These are phyloP conservation scores for Andrena praecox DNA, from an alignment of 2,888 invertebrate genomes.

Conservation along the genomic window DNA sequence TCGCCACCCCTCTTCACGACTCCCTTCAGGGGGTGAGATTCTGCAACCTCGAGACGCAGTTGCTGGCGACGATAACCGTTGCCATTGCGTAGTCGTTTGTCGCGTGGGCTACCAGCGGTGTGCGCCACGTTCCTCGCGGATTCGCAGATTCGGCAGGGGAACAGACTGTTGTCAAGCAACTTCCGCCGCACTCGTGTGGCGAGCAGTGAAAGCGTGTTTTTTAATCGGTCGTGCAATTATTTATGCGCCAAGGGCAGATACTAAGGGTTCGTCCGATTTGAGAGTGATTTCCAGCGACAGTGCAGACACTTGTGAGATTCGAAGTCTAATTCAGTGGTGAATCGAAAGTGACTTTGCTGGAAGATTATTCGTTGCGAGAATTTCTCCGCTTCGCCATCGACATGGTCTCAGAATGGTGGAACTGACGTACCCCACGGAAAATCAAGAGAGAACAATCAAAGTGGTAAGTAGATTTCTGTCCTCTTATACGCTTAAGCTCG, in stretches of 20 bases:
- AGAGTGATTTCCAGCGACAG: background rate
- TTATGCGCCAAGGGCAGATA: background rate
- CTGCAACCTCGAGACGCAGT: constrained; percentile 64
- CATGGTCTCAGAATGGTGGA: constrained; percentile 58
- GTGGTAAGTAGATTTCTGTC: constrained; percentile 59
- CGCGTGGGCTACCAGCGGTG: constrained; percentile 50
- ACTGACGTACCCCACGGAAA: constrained; percentile 53
- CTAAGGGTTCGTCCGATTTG: background rate
- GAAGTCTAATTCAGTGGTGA: background rate
- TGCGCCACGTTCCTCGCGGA: constrained; percentile 36
- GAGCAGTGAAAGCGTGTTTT: background rate
- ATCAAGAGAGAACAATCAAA: constrained; percentile 51
- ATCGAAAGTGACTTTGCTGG: constrained; percentile 13
- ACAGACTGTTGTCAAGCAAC: background rate
- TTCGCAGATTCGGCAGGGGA: background rate
- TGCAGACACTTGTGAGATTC: background rate
- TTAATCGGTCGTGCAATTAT: background rate
- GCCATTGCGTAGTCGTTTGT: constrained; percentile 58
- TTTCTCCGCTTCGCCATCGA: background rate
- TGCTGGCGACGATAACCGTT: constrained; percentile 57
- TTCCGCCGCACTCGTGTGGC: background rate
- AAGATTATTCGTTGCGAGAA: background rate
- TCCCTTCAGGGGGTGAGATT: constrained; percentile 67
- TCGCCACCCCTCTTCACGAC: constrained; percentile 61
- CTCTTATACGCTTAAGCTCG: background rate